Evolutionary conservation across 2,797 vertebrate species (phyloP).

Genomic region (Gambelia wislizenii): DNA sequence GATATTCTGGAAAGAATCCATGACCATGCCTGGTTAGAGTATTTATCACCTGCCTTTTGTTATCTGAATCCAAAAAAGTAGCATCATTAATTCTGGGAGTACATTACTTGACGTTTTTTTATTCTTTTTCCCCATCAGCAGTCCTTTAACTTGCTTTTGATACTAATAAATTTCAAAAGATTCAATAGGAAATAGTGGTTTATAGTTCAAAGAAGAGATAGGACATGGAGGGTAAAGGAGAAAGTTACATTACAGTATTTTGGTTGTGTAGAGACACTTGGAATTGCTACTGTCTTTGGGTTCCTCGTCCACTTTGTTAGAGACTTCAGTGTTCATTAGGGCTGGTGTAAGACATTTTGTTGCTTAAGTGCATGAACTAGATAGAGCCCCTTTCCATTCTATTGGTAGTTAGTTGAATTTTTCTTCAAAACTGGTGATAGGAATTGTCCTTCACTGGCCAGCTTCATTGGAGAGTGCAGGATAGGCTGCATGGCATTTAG

Average conservation of each 20-base stretch:
- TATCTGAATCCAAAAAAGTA: background rate
- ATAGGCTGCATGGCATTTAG: background rate
- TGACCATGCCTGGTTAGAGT: background rate
- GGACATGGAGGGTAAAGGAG: background rate
- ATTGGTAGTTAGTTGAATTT: background rate
- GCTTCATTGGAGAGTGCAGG: background rate
- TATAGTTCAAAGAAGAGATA: background rate
- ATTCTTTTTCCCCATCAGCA: background rate
- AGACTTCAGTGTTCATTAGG: background rate
- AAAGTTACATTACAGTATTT: background rate
- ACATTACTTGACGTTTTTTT: background rate
- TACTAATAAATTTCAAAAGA: background rate
- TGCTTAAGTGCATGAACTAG: background rate
- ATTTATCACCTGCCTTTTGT: background rate
- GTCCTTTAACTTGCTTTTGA: background rate
- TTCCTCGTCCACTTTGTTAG: background rate
- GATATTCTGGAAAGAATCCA: background rate
- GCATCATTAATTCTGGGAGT: background rate
- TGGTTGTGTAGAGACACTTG: background rate
- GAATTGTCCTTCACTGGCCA: background rate
- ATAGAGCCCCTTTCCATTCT: background rate
- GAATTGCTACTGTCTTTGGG: background rate
- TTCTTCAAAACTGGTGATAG: background rate
- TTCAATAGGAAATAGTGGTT: background rate
- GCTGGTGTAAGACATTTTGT: background rate